Evolutionary conservation across 2,888 invertebrate genomes (phyloP).

Genomic region (Oscheius sp.): DNA sequence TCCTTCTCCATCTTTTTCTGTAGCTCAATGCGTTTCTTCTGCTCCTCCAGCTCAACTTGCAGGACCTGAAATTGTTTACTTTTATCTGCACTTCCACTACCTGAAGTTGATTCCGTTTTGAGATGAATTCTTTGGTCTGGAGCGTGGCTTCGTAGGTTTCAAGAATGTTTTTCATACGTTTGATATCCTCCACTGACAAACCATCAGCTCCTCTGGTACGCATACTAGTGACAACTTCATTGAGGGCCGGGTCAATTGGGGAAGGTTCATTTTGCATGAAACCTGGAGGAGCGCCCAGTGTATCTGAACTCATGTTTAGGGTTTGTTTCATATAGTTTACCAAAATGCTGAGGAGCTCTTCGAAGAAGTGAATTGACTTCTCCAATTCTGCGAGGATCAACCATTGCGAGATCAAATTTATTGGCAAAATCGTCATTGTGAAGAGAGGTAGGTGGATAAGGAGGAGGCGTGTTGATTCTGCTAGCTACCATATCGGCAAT

Average conservation of each 20-base stretch:
- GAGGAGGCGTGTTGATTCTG: conserved; percentile 10
- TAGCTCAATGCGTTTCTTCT: conserved; percentile 52
- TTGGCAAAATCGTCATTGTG: conserved; percentile 42
- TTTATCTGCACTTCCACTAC: background rate
- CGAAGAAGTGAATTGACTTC: conserved; percentile 54
- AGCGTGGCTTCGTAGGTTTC: conserved; percentile 58
- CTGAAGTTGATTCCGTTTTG: conserved; percentile 53
- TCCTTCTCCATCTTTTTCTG: conserved; percentile 55
- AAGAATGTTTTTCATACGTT: conserved; percentile 53
- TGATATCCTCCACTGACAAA: conserved; percentile 55
- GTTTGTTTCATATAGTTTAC: conserved; percentile 13
- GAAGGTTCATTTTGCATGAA: conserved; percentile 37
- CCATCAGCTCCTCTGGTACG: conserved; percentile 47
- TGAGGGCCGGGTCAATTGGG: conserved; percentile 48
- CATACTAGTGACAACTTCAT: conserved; percentile 54
- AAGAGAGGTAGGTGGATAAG: background rate
- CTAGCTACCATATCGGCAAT: conserved; percentile 13
- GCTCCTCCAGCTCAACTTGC: conserved; percentile 56
- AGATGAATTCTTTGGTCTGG: conserved; percentile 59
- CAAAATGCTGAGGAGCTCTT: conserved; percentile 56
- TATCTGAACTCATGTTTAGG: background rate
- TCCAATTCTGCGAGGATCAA: conserved; percentile 52
- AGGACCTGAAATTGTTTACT: conserved; percentile 42
- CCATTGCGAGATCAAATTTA: conserved; percentile 46
- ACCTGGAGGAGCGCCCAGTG: conserved; percentile 46